These are phyloP conservation scores for Melinaea marsaeus DNA, from an alignment of 2,888 invertebrate genomes.

Conservation along the genomic window DNA sequence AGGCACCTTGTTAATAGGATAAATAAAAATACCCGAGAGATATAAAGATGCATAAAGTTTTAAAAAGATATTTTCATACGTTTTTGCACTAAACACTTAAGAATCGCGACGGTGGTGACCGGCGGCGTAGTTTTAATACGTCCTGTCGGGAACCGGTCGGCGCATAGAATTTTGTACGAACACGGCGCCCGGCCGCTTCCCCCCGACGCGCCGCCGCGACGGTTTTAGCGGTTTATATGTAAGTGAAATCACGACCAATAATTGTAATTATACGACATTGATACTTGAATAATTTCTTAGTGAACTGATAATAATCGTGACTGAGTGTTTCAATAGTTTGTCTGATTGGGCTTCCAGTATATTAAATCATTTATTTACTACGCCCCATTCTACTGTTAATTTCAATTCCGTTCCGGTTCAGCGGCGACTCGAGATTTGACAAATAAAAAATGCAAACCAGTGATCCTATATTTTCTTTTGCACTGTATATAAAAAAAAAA, in stretches of 20 bases:
- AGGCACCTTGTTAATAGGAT: constrained; percentile 73
- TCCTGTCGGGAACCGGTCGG: constrained; percentile 45
- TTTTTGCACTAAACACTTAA: constrained; percentile 69
- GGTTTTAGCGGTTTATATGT: constrained; percentile 63
- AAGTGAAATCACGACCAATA: constrained; percentile 76
- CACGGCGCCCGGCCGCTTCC: constrained; percentile 38
- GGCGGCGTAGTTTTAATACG: constrained; percentile 54
- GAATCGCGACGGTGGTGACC: constrained; percentile 49
- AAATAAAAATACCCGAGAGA: constrained; percentile 58
- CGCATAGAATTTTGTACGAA: too few relatives aligned
- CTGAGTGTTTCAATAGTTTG: constrained; percentile 72
- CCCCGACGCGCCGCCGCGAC: constrained; percentile 50
- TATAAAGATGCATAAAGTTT: constrained; percentile 71
- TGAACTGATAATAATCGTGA: constrained; percentile 71
- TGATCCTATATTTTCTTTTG: constrained; percentile 55
- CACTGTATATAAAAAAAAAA: constrained; percentile 61
- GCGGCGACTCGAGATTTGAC: constrained; percentile 19
- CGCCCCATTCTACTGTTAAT: constrained; percentile 39
- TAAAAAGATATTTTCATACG: constrained; percentile 74
- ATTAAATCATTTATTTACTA: constrained; percentile 59
- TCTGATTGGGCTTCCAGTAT: constrained; percentile 76
- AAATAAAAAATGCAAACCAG: constrained; percentile 44
- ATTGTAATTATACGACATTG: constrained; percentile 70
- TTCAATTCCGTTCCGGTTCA: constrained; percentile 21
- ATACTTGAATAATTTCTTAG: constrained; percentile 68